phyloP scores from a whole-genome alignment of 1,140 invertebrate genomes.

The Hesperophylax magnus region DNA sequence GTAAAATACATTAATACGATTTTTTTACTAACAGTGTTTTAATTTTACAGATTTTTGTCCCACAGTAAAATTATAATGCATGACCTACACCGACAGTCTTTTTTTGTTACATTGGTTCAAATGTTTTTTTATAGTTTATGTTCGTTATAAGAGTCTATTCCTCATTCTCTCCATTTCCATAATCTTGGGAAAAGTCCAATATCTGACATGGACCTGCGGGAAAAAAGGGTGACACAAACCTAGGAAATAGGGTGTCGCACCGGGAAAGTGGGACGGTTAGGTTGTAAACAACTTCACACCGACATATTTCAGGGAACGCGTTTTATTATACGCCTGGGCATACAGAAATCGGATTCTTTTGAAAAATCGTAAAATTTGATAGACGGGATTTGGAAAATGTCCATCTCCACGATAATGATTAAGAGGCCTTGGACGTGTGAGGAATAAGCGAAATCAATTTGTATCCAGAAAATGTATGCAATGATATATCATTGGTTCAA shows the following conservation, averaged over 20 bases:
- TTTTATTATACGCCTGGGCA: constrained; percentile 25
- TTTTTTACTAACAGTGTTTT: too few relatives aligned
- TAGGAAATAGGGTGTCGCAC: neutral
- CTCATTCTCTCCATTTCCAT: neutral
- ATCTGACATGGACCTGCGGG: constrained; percentile 22
- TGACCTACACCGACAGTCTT: too few relatives aligned
- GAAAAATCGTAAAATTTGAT: constrained; percentile 34
- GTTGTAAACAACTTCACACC: constrained; percentile 37
- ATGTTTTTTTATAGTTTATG: too few relatives aligned
- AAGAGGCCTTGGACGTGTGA: neutral
- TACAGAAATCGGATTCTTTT: constrained; percentile 2
- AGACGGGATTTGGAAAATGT: constrained; percentile 11
- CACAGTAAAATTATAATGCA: too few relatives aligned
- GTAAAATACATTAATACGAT: too few relatives aligned
- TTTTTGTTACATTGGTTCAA: too few relatives aligned
- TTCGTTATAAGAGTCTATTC: too few relatives aligned
- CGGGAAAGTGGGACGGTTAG: neutral
- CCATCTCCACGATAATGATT: neutral
- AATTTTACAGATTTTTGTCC: too few relatives aligned
- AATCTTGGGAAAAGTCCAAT: constrained; percentile 17
- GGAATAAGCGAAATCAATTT: neutral
- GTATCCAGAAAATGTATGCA: too few relatives aligned
- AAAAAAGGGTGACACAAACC: constrained; percentile 2
- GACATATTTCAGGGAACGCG: constrained; percentile 28
- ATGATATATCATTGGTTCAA: too few relatives aligned